Conservation (phyloP, 2,888 invertebrate genomes). For the Lathronympha strigana region DNA sequence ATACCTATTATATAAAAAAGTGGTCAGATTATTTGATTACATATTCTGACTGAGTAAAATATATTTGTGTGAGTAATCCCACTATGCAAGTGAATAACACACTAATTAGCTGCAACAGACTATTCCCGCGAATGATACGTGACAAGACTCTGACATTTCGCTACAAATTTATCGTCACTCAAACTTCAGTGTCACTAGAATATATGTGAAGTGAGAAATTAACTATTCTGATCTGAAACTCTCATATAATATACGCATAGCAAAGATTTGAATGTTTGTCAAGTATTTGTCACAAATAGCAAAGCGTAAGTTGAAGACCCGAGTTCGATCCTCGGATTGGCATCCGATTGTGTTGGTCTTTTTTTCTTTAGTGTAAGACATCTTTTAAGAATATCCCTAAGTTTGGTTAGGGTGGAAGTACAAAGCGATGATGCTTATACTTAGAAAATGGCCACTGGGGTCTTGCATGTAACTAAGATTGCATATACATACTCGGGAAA, state of each 20-base stretch:
- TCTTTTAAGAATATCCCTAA: too few species aligned
- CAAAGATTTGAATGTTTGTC: background rate
- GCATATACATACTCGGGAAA: too few species aligned
- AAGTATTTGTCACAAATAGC: background rate
- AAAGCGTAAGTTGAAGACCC: too few species aligned
- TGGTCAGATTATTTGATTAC: background rate
- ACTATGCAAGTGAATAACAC: conserved; percentile 9
- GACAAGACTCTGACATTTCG: conserved; percentile 19
- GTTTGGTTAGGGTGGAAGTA: too few species aligned
- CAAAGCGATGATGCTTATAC: too few species aligned
- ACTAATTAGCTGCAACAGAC: conserved; percentile 24
- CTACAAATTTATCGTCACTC: conserved; percentile 32
- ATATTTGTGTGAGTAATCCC: background rate
- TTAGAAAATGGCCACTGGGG: too few species aligned
- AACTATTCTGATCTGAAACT: background rate
- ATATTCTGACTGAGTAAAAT: background rate
- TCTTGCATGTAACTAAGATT: too few species aligned
- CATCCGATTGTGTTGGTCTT: too few species aligned
- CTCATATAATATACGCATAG: background rate
- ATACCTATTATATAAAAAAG: too few species aligned
- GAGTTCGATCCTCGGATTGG: too few species aligned
- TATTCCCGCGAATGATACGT: conserved; percentile 12
- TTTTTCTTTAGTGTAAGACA: too few species aligned
- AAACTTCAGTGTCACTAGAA: conserved; percentile 18
- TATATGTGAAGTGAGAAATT: conserved; percentile 15